These are phyloP conservation scores for Nerophis lumbriciformis DNA, from an alignment of 2,113 vertebrate species.

Conservation along the genomic window DNA sequence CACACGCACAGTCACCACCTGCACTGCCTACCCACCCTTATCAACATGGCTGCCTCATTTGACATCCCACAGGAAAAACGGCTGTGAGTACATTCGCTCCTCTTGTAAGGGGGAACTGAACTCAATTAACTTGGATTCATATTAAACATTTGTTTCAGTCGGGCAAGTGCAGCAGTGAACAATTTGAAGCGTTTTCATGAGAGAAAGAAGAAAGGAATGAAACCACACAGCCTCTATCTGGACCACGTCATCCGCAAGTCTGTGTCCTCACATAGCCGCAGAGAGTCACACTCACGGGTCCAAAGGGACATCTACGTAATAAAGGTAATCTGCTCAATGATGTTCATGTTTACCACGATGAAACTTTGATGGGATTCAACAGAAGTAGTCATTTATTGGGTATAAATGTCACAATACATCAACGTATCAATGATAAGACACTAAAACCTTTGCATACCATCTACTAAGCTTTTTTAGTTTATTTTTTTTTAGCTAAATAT, in stretches of 20 bases:
- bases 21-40: constrained; percentile 93
- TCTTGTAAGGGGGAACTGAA: background rate
- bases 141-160: constrained; percentile 64
- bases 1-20: constrained; percentile 96
- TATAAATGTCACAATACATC: background rate
- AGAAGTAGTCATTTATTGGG: background rate
- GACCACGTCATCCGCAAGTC: constrained; percentile 96
- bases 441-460: background rate
- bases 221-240: constrained; percentile 94
- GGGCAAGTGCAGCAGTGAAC: constrained; percentile 92
- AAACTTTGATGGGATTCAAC: background rate
- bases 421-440: background rate
- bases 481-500: background rate
- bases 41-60: constrained; percentile 97
- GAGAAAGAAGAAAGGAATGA: constrained; percentile 93
- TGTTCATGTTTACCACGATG: background rate
- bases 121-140: background rate
- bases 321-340: constrained; percentile 74
- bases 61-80: constrained; percentile 94
- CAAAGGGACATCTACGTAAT: constrained; percentile 93
- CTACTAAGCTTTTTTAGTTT: background rate
- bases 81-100: constrained; percentile 76
- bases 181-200: constrained; percentile 95
- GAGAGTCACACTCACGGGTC: constrained; percentile 83
- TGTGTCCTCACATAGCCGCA: constrained; percentile 78